These are phyloP conservation scores for Anaspis maculata DNA, from an alignment of 2,888 invertebrate species.

Conservation along the genomic window DNA sequence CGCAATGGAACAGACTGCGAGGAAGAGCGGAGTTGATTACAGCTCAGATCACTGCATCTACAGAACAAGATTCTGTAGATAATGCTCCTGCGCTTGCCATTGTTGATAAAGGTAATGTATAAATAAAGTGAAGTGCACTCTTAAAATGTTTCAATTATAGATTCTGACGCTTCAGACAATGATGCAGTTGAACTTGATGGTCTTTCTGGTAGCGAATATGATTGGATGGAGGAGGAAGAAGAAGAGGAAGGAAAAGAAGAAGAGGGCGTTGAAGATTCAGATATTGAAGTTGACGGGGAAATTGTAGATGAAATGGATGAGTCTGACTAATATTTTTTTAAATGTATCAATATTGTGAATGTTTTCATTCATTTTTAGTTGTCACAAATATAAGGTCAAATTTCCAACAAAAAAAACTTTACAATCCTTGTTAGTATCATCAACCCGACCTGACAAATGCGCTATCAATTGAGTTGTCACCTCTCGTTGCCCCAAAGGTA, in stretches of 20 bases:
- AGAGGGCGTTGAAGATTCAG: slow-evolving; percentile 12
- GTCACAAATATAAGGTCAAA: no score
- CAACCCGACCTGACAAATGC: no score
- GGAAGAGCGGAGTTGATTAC: slow-evolving; percentile 55
- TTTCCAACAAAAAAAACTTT: no score
- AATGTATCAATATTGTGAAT: no score
- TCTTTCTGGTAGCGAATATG: slow-evolving; percentile 34
- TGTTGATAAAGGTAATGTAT: slow-evolving; percentile 48
- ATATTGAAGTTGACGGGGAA: no score
- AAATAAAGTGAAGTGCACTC: slow-evolving; percentile 2
- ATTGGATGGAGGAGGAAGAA: slow-evolving; percentile 37
- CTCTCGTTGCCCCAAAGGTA: no score
- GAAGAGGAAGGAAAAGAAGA: slow-evolving; percentile 23
- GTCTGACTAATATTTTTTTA: no score
- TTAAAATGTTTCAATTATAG: slow-evolving; percentile 19
- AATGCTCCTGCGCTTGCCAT: slow-evolving; percentile 45
- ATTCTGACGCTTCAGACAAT: slow-evolving; percentile 34
- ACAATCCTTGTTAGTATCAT: no score
- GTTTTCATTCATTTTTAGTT: no score
- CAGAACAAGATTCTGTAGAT: slow-evolving; percentile 30
- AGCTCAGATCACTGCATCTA: slow-evolving; percentile 43
- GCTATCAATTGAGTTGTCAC: no score
- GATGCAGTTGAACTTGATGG: slow-evolving; percentile 31
- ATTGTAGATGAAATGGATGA: no score
- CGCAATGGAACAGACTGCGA: slow-evolving; percentile 48